phyloP scores from a whole-genome alignment of 2,797 vertebrate species.

The Sebastes hubbsi region DNA sequence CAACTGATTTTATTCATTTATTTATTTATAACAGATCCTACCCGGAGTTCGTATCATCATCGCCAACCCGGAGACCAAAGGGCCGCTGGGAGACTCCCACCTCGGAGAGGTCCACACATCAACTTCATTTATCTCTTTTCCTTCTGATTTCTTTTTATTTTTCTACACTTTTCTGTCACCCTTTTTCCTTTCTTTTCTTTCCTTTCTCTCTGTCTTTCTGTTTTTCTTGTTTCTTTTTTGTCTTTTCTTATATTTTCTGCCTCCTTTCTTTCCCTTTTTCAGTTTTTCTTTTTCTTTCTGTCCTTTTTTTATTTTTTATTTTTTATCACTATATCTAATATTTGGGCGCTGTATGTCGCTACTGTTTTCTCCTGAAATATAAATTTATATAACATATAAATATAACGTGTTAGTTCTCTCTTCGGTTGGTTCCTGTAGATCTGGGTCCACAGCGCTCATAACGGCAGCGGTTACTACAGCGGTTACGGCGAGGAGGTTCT shows the following conservation, averaged over 20 bases:
- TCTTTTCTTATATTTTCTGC: too few relatives aligned
- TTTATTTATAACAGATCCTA: conserved; percentile 84
- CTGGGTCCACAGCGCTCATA: conserved; percentile 98
- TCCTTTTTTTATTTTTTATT: too few relatives aligned
- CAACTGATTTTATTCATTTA: neutral
- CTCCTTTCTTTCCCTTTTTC: too few relatives aligned
- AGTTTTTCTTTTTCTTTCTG: too few relatives aligned
- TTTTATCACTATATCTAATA: too few relatives aligned
- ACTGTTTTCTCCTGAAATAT: neutral
- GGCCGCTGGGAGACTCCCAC: conserved; percentile 97
- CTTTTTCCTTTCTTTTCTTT: accelerated
- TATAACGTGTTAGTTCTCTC: neutral
- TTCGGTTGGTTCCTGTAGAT: conserved; percentile 80
- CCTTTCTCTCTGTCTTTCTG: neutral
- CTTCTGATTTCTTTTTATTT: neutral
- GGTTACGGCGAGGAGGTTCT: conserved; percentile 97
- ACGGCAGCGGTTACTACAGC: conserved; percentile 97
- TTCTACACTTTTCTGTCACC: neutral
- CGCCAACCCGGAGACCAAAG: conserved; percentile 98
- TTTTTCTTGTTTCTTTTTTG: neutral
- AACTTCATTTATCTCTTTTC: neutral
- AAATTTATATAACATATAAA: too few relatives aligned
- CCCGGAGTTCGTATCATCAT: conserved; percentile 99
- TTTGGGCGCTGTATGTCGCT: neutral
- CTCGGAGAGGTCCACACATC: conserved; percentile 90